Conservation (phyloP, 2,888 invertebrate genomes). For the Nephrotoma guestfalica region DNA sequence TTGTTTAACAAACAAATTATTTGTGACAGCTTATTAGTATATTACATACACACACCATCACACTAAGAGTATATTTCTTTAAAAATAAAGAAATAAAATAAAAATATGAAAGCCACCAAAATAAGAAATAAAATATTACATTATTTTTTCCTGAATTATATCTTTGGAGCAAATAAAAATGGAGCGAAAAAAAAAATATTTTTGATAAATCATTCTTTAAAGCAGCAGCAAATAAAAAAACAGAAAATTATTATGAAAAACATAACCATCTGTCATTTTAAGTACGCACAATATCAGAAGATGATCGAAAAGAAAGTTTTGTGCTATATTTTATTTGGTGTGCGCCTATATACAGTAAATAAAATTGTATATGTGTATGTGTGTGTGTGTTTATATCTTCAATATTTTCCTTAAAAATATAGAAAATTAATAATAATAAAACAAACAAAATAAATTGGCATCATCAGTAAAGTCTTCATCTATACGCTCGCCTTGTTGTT, state of each 20-base stretch:
- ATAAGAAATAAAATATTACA: not conserved
- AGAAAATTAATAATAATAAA: not conserved
- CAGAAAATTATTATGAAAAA: not conserved
- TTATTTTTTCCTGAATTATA: not conserved
- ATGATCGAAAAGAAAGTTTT: not conserved
- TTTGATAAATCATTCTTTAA: not conserved
- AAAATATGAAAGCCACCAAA: not conserved
- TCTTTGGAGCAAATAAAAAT: not conserved
- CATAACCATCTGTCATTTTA: not conserved
- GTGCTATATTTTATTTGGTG: not conserved
- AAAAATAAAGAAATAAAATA: not conserved
- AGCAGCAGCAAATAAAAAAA: not conserved
- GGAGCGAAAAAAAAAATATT: not conserved
- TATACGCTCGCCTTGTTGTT: not conserved
- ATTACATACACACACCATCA: no score
- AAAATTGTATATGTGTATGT: not conserved
- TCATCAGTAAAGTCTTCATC: not conserved
- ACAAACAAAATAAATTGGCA: not conserved
- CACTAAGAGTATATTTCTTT: not conserved
- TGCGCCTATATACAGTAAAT: not conserved
- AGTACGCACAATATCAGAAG: not conserved
- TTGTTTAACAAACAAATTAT: no score
- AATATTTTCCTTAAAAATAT: not conserved
- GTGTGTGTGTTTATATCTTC: not conserved
- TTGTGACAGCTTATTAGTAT: no score